Evolutionary conservation across 2,888 invertebrate species (phyloP).

Genomic region (Drosophila prostipennis): DNA sequence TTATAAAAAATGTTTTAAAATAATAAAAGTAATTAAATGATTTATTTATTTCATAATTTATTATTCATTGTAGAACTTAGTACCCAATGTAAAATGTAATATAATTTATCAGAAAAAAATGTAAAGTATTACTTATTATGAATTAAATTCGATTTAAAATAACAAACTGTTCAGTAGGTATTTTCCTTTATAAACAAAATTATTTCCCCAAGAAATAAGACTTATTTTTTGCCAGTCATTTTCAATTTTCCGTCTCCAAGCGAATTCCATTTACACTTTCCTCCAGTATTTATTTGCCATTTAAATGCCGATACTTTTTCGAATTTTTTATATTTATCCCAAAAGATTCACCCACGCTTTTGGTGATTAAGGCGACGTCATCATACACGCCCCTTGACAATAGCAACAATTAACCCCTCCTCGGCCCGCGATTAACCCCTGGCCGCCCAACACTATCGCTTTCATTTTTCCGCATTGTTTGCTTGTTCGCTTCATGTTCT

Average conservation of each 20-base stretch:
- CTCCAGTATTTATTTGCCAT: constrained; percentile 15
- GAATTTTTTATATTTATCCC: neutral
- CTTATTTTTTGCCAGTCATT: constrained; percentile 6
- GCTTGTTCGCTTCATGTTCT: constrained; percentile 31
- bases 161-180: too few species aligned
- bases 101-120: too few species aligned
- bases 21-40: too few species aligned
- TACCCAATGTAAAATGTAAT: too few species aligned
- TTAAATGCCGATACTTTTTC: constrained; percentile 2
- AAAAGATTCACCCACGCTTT: constrained; percentile 20
- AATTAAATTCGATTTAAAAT: too few species aligned
- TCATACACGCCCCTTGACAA: constrained; percentile 25
- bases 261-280: neutral
- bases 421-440: neutral
- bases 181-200: neutral
- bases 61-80: too few species aligned
- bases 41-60: too few species aligned
- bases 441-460: constrained; percentile 23
- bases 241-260: constrained; percentile 3
- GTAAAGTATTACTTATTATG: too few species aligned
- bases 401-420: constrained; percentile 17
- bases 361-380: constrained; percentile 9
- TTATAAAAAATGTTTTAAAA: too few species aligned
- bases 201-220: neutral
- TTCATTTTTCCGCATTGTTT: constrained; percentile 33